phyloP scores from a whole-genome alignment of 1,140 invertebrate species.

The Piezodorus guildinii region DNA sequence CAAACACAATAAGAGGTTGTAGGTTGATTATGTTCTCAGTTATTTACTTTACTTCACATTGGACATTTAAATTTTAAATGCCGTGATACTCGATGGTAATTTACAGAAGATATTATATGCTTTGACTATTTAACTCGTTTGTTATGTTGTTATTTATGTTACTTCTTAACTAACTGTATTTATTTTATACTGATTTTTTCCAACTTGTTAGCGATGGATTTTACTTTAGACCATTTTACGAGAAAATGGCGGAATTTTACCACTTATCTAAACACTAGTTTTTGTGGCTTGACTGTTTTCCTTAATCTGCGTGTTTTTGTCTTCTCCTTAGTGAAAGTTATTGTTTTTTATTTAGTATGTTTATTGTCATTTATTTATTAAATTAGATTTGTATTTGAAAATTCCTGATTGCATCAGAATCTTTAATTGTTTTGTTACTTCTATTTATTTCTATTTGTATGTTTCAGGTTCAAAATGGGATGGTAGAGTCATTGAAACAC shows the following conservation, averaged over 20 bases:
- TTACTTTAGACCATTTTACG: too few relatives aligned
- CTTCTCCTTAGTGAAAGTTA: not conserved
- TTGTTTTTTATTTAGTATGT: not conserved
- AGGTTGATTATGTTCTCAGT: not conserved
- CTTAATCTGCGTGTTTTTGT: not conserved
- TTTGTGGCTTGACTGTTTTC: not conserved
- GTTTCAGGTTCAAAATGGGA: slow-evolving; percentile 23
- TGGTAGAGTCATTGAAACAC: slow-evolving; percentile 23
- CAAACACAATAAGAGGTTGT: too few relatives aligned
- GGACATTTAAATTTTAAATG: not conserved
- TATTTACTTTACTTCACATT: not conserved
- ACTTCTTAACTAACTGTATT: too few relatives aligned
- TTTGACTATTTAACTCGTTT: too few relatives aligned
- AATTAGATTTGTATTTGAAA: not conserved
- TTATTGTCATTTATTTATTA: not conserved
- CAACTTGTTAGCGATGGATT: too few relatives aligned
- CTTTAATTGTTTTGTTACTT: not conserved
- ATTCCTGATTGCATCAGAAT: not conserved
- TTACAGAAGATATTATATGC: too few relatives aligned
- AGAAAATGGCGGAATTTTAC: too few relatives aligned
- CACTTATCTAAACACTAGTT: not conserved
- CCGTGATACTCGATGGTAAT: not conserved
- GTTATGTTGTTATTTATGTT: too few relatives aligned
- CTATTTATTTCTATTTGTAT: not conserved
- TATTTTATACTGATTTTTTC: too few relatives aligned